Conservation (phyloP, 2,888 invertebrate species). For the Cheilosia variabilis region DNA sequence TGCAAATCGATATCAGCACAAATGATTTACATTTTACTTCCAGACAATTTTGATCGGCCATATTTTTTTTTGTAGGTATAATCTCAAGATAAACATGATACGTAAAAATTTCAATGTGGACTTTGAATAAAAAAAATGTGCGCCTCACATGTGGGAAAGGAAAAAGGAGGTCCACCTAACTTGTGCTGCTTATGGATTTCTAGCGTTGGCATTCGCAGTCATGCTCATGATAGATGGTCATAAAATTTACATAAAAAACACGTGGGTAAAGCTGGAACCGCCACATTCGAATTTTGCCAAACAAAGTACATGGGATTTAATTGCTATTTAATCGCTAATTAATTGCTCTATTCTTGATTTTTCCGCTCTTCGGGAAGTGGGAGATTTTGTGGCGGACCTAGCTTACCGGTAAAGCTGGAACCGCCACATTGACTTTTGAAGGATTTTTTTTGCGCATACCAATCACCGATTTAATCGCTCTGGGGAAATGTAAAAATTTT, state of each 20-base stretch:
- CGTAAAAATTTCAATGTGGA: constrained; percentile 40
- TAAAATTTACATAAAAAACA: constrained; percentile 52
- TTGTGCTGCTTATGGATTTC: constrained; percentile 4
- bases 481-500: too few species aligned
- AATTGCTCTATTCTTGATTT: too few species aligned
- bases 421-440: too few species aligned
- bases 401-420: too few species aligned
- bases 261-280: too few species aligned
- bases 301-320: too few species aligned
- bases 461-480: too few species aligned
- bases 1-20: constrained; percentile 6
- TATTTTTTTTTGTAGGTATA: background rate
- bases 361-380: too few species aligned
- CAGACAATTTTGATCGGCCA: constrained; percentile 25
- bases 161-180: background rate
- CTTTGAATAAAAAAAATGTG: constrained; percentile 43
- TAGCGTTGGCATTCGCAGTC: constrained; percentile 17
- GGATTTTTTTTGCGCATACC: too few species aligned
- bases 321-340: too few species aligned
- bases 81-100: constrained; percentile 17
- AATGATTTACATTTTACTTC: constrained; percentile 41
- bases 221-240: constrained; percentile 42
- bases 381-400: too few species aligned
- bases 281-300: too few species aligned
- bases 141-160: background rate